Conservation (phyloP, 2,797 vertebrate genomes). For the Sebastes flavidus region DNA sequence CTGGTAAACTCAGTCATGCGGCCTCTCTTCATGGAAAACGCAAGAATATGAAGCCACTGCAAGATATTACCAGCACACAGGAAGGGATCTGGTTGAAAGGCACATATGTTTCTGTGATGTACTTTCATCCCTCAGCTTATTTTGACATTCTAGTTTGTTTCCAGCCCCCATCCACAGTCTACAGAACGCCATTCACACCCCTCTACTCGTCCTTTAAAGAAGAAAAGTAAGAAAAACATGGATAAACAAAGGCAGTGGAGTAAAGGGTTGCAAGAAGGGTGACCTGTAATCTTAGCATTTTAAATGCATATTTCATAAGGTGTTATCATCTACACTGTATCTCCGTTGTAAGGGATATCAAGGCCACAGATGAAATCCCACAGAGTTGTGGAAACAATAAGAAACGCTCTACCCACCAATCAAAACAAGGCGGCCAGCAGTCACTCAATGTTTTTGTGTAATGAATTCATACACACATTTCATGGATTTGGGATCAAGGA, state of each 20-base stretch:
- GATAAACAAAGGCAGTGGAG: conserved; percentile 9
- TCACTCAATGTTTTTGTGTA: conserved; percentile 6
- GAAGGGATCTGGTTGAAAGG: neutral
- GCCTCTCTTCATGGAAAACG: neutral
- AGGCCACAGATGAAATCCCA: conserved; percentile 13
- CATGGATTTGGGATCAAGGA: conserved; percentile 20
- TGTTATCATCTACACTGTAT: conserved; percentile 43
- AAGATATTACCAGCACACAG: conserved; percentile 7
- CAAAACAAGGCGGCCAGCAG: conserved; percentile 20
- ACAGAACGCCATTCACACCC: conserved; percentile 13
- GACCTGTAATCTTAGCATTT: conserved; percentile 53
- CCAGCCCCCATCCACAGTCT: neutral
- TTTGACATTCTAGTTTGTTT: conserved; percentile 19
- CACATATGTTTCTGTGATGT: neutral
- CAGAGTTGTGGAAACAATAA: conserved; percentile 32
- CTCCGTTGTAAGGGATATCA: conserved; percentile 36
- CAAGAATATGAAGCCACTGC: neutral
- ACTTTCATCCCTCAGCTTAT: neutral
- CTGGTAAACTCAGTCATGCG: conserved; percentile 28
- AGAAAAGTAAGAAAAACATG: conserved; percentile 9
- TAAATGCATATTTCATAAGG: conserved; percentile 68
- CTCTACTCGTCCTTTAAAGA: neutral
- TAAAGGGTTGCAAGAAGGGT: neutral
- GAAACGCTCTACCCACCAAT: conserved; percentile 52
- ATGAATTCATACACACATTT: conserved; percentile 53